These are phyloP conservation scores for Lordiphosa clarofinis DNA, from an alignment of 1,140 invertebrate genomes.

Conservation along the genomic window DNA sequence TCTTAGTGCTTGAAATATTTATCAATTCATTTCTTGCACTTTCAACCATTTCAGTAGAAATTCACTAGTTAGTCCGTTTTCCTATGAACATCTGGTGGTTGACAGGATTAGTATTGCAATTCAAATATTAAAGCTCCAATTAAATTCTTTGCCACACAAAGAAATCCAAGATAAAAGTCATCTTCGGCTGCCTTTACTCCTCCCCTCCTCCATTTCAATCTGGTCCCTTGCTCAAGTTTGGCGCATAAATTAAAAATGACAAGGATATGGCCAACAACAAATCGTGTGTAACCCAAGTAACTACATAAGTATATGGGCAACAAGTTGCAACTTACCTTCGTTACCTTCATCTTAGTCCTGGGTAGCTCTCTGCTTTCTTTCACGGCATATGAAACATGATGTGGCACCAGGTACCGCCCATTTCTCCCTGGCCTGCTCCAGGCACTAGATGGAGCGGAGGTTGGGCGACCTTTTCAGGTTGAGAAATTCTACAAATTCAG, in stretches of 20 bases:
- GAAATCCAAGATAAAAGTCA: too few species aligned
- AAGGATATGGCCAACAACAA: constrained; percentile 52
- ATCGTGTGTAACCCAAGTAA: constrained; percentile 55
- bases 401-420: not conserved
- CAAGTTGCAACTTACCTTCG: constrained; percentile 60
- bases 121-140: too few species aligned
- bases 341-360: constrained; percentile 24
- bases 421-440: too few species aligned
- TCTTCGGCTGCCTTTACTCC: not conserved
- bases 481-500: constrained; percentile 71
- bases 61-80: too few species aligned
- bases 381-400: constrained; percentile 60
- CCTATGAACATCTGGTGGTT: too few species aligned
- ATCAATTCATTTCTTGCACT: too few species aligned
- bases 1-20: too few species aligned
- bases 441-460: not conserved
- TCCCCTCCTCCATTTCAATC: not conserved
- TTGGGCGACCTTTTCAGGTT: constrained; percentile 12
- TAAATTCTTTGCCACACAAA: too few species aligned
- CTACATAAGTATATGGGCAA: constrained; percentile 30
- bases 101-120: too few species aligned
- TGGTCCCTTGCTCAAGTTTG: constrained; percentile 41
- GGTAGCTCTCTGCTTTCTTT: constrained; percentile 8
- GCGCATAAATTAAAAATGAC: constrained; percentile 76
- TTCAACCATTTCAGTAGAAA: too few species aligned